A percentile compares a stretch with the other conserved stretches of the same genome.
Conservation (phyloP, 2,113 vertebrate species). For the Engystomops pustulosus region DNA sequence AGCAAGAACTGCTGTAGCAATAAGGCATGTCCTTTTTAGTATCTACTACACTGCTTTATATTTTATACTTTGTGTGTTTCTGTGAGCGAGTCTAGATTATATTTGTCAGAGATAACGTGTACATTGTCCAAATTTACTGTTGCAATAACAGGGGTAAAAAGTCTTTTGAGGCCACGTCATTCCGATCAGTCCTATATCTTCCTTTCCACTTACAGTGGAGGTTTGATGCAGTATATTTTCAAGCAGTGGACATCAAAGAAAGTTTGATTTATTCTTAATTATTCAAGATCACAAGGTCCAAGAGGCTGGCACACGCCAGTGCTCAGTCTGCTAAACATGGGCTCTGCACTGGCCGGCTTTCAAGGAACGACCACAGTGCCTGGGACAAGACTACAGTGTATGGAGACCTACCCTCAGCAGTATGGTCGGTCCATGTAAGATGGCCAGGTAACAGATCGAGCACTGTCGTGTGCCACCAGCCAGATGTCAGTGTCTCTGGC, state of each 20-base stretch:
- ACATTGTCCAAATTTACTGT: constrained; percentile 72
- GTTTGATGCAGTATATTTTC: neutral
- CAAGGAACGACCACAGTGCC: too few species aligned
- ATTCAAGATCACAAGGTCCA: neutral
- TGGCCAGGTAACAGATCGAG: too few species aligned
- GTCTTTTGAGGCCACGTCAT: constrained; percentile 68
- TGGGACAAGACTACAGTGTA: too few species aligned
- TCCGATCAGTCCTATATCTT: constrained; percentile 58
- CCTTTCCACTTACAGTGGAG: constrained; percentile 53
- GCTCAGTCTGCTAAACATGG: too few species aligned
- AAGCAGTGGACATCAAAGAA: neutral
- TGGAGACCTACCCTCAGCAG: too few species aligned
- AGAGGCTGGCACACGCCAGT: neutral
- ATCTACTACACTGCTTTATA: constrained; percentile 76
- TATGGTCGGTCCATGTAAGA: too few species aligned
- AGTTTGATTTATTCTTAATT: neutral
- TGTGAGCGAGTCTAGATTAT: constrained; percentile 70
- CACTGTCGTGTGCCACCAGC: too few species aligned
- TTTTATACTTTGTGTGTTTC: constrained; percentile 71
- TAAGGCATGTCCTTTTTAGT: constrained; percentile 77
- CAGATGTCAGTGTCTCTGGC: neutral
- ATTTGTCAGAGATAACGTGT: constrained; percentile 72
- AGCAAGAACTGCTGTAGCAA: constrained; percentile 72
- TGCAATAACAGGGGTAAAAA: constrained; percentile 72
- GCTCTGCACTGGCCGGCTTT: too few species aligned